Percentiles rank a stretch among this genome's conserved stretches.
These are phyloP conservation scores for Calliopsis andreniformis DNA, from an alignment of 1,140 invertebrate species.

Conservation along the genomic window DNA sequence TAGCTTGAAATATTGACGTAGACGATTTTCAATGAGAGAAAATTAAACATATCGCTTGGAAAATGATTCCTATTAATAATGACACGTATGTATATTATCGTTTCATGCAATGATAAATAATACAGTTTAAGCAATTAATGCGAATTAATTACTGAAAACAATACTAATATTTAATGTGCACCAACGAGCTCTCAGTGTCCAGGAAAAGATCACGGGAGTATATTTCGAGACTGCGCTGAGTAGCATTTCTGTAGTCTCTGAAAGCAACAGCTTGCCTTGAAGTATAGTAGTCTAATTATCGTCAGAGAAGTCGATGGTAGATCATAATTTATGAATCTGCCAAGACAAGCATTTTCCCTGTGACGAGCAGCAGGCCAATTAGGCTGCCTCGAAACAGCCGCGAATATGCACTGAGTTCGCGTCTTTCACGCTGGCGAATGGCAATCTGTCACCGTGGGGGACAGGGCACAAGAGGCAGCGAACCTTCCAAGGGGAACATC, in stretches of 20 bases:
- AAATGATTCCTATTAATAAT: not conserved
- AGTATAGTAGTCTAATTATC: slow-evolving; percentile 16
- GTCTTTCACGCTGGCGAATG: slow-evolving; percentile 21
- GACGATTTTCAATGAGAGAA: not conserved
- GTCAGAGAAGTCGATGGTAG: not conserved
- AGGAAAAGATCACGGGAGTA: not conserved
- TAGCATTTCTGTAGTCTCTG: not conserved
- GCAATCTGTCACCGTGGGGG: slow-evolving; percentile 42
- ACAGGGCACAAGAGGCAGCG: not conserved
- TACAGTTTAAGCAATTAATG: not conserved
- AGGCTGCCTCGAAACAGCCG: not conserved
- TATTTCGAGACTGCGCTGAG: not conserved
- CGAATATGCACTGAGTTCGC: slow-evolving; percentile 14
- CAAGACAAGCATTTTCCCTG: not conserved
- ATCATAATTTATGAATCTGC: slow-evolving; percentile 11
- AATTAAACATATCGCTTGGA: not conserved
- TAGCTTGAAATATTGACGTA: not conserved
- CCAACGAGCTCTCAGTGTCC: too few relatives aligned
- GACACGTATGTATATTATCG: not conserved
- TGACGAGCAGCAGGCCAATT: not conserved
- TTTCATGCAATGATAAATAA: not conserved
- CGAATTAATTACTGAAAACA: slow-evolving; percentile 1
- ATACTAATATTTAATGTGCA: not conserved
- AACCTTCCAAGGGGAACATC: slow-evolving; percentile 16
- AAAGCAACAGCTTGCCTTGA: slow-evolving; percentile 26